Evolutionary conservation across 2,113 vertebrate species (phyloP).

Genomic region (Psophia crepitans): DNA sequence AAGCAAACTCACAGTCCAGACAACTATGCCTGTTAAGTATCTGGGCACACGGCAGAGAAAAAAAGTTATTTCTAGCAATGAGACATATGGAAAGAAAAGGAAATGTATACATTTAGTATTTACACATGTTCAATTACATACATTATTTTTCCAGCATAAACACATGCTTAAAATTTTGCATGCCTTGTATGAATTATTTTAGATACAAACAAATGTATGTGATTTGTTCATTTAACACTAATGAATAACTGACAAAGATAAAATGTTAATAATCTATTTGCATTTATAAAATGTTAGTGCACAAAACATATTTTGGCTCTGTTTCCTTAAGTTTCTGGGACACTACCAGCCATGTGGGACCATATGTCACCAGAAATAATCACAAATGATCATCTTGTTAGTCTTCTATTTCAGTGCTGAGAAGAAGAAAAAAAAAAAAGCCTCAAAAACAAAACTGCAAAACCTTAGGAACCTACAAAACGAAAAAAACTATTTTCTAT

Average conservation of each 20-base stretch:
- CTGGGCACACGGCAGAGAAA: neutral
- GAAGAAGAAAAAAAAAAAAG: rapidly evolving
- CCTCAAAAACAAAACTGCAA: neutral
- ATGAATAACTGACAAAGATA: neutral
- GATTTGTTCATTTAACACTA: neutral
- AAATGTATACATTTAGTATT: neutral
- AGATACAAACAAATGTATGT: neutral
- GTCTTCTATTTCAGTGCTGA: neutral
- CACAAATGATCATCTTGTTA: neutral
- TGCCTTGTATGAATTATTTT: neutral
- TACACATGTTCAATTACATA: neutral
- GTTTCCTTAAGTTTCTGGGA: neutral
- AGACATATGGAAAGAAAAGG: neutral
- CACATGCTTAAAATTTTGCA: neutral
- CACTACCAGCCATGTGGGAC: neutral
- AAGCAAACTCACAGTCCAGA: neutral
- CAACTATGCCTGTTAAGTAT: neutral
- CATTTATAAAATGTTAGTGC: neutral
- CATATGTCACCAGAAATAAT: neutral
- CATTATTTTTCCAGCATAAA: neutral
- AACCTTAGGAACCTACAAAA: neutral
- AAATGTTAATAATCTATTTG: neutral
- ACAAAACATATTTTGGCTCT: neutral
- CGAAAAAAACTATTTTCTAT: neutral
- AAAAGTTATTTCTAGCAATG: neutral